Conservation (phyloP, 2,888 invertebrate species). For the Cynaeus angustus region DNA sequence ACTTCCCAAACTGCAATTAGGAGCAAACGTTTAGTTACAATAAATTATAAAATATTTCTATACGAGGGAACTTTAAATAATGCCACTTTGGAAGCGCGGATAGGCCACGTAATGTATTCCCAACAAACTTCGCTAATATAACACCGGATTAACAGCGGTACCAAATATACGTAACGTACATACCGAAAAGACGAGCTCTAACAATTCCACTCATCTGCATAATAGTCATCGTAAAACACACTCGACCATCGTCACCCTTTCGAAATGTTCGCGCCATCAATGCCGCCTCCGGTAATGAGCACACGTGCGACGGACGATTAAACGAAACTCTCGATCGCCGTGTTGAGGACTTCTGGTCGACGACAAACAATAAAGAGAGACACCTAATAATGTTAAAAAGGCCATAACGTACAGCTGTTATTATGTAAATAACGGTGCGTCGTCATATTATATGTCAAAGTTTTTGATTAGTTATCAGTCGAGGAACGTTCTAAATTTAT, state of each 20-base stretch:
- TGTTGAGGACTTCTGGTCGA: constrained; percentile 37
- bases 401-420: constrained; percentile 65
- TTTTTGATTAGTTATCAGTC: constrained; percentile 60
- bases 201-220: constrained; percentile 44
- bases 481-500: constrained; percentile 44
- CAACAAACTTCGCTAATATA: constrained; percentile 69
- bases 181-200: constrained; percentile 1
- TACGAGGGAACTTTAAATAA: constrained; percentile 68
- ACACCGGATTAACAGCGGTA: constrained; percentile 68
- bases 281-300: constrained; percentile 5
- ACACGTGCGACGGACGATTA: not conserved
- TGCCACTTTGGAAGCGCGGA: constrained; percentile 61
- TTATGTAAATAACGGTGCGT: constrained; percentile 62
- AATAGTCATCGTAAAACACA: constrained; percentile 39
- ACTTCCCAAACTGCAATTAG: constrained; percentile 68
- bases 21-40: constrained; percentile 68
- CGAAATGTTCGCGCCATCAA: constrained; percentile 15
- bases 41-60: constrained; percentile 69
- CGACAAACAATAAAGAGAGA: constrained; percentile 56
- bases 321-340: not conserved
- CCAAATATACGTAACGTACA: constrained; percentile 54
- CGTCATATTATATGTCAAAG: constrained; percentile 58
- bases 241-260: constrained; percentile 26
- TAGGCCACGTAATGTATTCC: constrained; percentile 64
- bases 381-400: constrained; percentile 65